Evolutionary conservation across 2,888 invertebrate genomes (phyloP).

Genomic region (Metellina segmentata): DNA sequence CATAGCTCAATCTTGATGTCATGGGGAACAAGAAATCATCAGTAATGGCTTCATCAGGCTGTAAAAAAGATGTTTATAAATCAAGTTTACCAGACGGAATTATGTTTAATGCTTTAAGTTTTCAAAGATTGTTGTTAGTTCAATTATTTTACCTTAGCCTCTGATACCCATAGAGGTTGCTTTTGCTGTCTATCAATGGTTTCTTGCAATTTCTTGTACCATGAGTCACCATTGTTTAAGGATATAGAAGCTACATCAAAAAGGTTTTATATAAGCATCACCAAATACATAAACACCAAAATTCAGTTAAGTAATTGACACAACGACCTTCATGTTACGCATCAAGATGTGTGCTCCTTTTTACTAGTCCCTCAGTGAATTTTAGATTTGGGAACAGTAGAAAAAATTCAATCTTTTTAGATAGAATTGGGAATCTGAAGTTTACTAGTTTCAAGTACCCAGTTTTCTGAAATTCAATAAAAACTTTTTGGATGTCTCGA

Average conservation of each 20-base stretch:
- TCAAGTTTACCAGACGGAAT: neutral
- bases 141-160: conserved; percentile 85
- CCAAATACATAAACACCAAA: neutral
- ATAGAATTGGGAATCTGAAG: too few species aligned
- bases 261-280: neutral
- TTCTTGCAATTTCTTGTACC: conserved; percentile 96
- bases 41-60: conserved; percentile 97
- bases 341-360: too few species aligned
- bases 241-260: conserved; percentile 63
- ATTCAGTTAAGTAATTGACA: neutral
- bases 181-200: conserved; percentile 96
- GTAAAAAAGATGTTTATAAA: conserved; percentile 84
- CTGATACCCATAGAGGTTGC: conserved; percentile 98
- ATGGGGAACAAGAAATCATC: conserved; percentile 99
- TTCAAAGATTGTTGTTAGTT: too few species aligned
- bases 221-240: conserved; percentile 87
- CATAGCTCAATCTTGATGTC: conserved; percentile 94
- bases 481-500: too few species aligned
- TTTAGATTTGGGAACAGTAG: too few species aligned
- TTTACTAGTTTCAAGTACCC: too few species aligned
- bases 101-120: neutral
- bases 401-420: too few species aligned
- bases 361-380: too few species aligned
- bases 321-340: neutral
- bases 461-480: too few species aligned